Conservation (phyloP, 2,888 invertebrate species). For the Acleris literana region DNA sequence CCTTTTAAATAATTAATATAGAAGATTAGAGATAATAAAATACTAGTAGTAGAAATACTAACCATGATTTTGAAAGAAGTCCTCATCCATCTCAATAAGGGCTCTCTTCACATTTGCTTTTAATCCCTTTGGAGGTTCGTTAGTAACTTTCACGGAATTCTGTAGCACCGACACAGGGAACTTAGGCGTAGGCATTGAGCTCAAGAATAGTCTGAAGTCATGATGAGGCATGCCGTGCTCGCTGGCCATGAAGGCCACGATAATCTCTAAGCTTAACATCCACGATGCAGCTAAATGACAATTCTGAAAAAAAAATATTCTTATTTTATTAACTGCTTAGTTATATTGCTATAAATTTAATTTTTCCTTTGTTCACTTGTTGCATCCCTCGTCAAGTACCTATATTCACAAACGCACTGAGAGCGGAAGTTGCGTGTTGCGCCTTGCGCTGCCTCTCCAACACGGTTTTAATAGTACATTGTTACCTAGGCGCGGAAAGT, state of each 20-base stretch:
- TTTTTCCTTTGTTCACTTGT: too few relatives aligned
- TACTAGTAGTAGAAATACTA: conserved; percentile 32
- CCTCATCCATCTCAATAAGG: conserved; percentile 88
- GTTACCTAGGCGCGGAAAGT: too few relatives aligned
- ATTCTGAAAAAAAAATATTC: conserved; percentile 89
- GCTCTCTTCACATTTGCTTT: conserved; percentile 94
- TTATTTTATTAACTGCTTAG: too few relatives aligned
- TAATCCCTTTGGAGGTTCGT: conserved; percentile 96
- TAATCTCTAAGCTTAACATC: conserved; percentile 93
- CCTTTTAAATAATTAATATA: too few relatives aligned
- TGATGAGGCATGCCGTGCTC: conserved; percentile 86
- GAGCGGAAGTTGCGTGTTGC: too few relatives aligned
- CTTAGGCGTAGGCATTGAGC: conserved; percentile 93
- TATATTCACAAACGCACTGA: too few relatives aligned
- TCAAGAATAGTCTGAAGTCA: conserved; percentile 92
- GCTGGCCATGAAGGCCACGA: conserved; percentile 88
- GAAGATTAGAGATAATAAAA: too few relatives aligned
- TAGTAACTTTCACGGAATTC: conserved; percentile 96
- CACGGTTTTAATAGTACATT: too few relatives aligned
- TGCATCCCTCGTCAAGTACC: too few relatives aligned
- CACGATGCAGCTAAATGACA: conserved; percentile 97
- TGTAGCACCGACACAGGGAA: conserved; percentile 96
- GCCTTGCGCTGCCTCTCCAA: too few relatives aligned
- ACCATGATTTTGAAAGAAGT: conserved; percentile 93
- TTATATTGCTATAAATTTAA: background rate